Evolutionary conservation across 2,797 vertebrate genomes (phyloP).

Genomic region (Myotis vivesi): DNA sequence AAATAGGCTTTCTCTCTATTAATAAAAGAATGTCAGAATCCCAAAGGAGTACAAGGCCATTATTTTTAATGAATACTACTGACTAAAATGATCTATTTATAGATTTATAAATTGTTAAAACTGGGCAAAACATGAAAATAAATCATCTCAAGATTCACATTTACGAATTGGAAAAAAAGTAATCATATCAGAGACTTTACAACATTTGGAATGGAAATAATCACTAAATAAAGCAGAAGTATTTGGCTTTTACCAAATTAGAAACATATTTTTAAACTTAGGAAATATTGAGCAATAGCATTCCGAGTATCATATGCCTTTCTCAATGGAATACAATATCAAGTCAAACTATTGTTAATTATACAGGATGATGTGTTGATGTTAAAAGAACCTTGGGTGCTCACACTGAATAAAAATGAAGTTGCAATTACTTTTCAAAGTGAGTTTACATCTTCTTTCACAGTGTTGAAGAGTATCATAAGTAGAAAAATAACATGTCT

Average conservation of each 20-base stretch:
- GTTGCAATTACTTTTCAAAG: not conserved
- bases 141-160: not conserved
- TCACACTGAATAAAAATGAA: not conserved
- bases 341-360: not conserved
- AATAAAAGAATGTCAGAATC: slow-evolving; percentile 39
- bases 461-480: not conserved
- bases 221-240: not conserved
- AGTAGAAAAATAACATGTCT: slow-evolving; percentile 32
- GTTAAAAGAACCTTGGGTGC: not conserved
- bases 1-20: not conserved
- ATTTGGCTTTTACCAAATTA: slow-evolving; percentile 3
- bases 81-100: slow-evolving; percentile 56
- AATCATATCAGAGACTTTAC: not conserved
- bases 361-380: not conserved
- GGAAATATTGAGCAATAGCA: slow-evolving; percentile 51
- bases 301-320: slow-evolving; percentile 6
- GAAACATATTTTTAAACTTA: slow-evolving; percentile 32
- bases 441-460: slow-evolving; percentile 13
- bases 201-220: slow-evolving; percentile 3
- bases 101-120: slow-evolving; percentile 43
- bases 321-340: not conserved
- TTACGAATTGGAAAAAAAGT: slow-evolving; percentile 21
- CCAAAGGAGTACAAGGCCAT: not conserved
- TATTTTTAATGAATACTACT: slow-evolving; percentile 53
- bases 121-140: slow-evolving; percentile 14